Conservation (phyloP, 2,888 invertebrate genomes). For the Campaea margaritaria region DNA sequence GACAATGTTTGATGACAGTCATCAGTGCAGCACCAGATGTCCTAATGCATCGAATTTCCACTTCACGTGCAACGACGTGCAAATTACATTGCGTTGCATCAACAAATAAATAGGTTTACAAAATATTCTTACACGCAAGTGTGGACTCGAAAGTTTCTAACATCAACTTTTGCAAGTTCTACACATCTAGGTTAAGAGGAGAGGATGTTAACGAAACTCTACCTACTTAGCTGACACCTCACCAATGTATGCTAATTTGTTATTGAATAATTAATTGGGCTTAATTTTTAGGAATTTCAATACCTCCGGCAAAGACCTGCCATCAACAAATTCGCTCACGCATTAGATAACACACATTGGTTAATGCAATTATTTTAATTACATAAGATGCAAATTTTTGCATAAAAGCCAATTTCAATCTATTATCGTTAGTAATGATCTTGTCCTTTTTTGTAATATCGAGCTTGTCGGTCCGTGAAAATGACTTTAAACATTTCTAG, state of each 20-base stretch:
- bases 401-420: not conserved
- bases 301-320: constrained; percentile 23
- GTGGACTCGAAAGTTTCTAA: not conserved
- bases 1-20: constrained; percentile 6
- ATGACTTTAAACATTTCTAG: no score
- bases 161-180: not conserved
- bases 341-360: constrained; percentile 24
- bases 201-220: constrained; percentile 5
- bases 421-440: not conserved
- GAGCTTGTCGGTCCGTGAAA: no score
- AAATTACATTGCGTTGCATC: constrained; percentile 27
- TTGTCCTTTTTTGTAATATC: no score
- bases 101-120: constrained; percentile 7
- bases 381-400: constrained; percentile 1
- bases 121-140: constrained; percentile 3
- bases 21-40: constrained; percentile 9
- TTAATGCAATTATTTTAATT: constrained; percentile 22
- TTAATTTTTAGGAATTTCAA: constrained; percentile 17
- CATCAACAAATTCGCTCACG: constrained; percentile 6
- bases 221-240: constrained; percentile 11
- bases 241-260: constrained; percentile 16
- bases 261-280: constrained; percentile 17
- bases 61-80: constrained; percentile 20
- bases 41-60: constrained; percentile 18
- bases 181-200: constrained; percentile 13